Percentiles rank a stretch among this genome's conserved stretches.
phyloP scores from a whole-genome alignment of 2,888 invertebrate species.

The Creontiades dilutus region DNA sequence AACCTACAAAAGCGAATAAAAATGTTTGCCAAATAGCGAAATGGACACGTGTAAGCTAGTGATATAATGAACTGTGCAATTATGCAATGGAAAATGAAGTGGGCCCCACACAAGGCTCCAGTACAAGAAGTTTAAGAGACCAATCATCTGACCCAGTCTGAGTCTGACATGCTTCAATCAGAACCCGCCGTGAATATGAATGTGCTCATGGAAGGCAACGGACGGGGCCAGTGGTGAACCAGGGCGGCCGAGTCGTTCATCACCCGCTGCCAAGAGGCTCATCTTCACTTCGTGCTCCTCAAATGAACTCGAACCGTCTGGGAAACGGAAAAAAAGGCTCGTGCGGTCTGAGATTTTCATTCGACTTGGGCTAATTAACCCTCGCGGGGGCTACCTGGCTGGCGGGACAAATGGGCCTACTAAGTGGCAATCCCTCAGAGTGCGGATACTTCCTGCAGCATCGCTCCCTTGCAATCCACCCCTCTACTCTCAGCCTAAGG shows the following conservation, averaged over 20 bases:
- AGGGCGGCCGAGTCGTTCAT: background rate
- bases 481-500: background rate
- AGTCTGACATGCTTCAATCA: no score
- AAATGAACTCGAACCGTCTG: background rate
- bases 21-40: no score
- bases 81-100: no score
- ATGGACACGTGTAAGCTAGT: no score
- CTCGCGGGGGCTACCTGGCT: background rate
- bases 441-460: background rate
- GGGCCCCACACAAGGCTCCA: no score
- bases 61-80: no score
- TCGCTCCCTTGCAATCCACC: background rate
- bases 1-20: no score
- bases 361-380: background rate
- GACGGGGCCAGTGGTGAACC: conserved; percentile 1
- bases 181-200: no score
- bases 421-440: conserved; percentile 18
- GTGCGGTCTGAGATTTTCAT: conserved; percentile 12
- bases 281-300: no score
- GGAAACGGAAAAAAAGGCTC: background rate
- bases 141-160: no score
- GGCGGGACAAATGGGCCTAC: conserved; percentile 14
- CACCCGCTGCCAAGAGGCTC: background rate
- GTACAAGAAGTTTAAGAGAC: no score
- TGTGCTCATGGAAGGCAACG: no score